Conservation (phyloP, 2,888 invertebrate genomes). For the Elysia crispata region DNA sequence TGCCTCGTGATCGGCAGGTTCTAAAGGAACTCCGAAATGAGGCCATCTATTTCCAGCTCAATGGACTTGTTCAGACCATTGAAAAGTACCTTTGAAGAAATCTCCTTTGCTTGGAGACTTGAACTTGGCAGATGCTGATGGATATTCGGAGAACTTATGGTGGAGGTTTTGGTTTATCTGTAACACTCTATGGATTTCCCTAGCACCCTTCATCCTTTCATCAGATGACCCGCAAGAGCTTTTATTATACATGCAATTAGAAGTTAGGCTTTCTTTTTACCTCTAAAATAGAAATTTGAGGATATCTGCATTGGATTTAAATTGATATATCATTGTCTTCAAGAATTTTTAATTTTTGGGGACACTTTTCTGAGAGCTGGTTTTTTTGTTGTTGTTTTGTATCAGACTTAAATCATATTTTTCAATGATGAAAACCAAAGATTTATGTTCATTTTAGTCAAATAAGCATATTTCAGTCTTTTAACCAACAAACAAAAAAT, state of each 20-base stretch:
- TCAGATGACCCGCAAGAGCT: background rate
- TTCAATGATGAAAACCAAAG: background rate
- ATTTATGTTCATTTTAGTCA: background rate
- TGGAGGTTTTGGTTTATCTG: background rate
- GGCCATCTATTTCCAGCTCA: constrained; percentile 71
- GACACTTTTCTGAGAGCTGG: no score
- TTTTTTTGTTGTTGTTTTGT: background rate
- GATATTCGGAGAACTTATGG: background rate
- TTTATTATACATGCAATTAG: background rate
- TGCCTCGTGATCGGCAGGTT: constrained; percentile 69
- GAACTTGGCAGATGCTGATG: background rate
- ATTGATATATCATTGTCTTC: no score
- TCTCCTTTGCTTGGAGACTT: constrained; percentile 10
- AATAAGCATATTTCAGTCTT: background rate
- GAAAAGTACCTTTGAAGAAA: constrained; percentile 60
- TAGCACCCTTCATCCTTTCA: background rate
- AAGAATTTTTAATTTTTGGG: no score
- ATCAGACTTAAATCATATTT: background rate
- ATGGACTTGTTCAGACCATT: constrained; percentile 69
- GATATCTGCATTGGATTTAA: no score
- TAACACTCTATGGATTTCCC: background rate
- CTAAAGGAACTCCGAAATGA: constrained; percentile 70
- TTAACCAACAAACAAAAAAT: no score
- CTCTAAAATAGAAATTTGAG: no score
- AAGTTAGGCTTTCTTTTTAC: no score